Evolutionary conservation across 2,888 invertebrate genomes (phyloP).

Genomic region (Drosophila colorata): DNA sequence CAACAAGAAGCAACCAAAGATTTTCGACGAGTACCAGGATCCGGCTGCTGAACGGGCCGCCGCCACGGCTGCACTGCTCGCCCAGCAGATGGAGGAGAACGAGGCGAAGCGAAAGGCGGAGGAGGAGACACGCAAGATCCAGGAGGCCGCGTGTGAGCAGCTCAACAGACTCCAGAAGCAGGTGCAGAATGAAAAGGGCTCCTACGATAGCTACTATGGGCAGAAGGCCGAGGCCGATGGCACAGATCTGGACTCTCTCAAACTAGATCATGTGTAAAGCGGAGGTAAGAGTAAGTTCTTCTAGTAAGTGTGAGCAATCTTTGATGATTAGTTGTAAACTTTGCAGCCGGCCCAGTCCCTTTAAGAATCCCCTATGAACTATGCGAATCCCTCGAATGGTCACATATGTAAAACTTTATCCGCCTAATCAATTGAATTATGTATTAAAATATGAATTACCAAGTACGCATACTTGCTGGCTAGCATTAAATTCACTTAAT

Average conservation of each 20-base stretch:
- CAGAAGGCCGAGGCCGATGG: slow-evolving; percentile 68
- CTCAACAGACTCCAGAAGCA: slow-evolving; percentile 73
- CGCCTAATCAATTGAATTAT: slow-evolving; percentile 51
- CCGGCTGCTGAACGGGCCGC: slow-evolving; percentile 73
- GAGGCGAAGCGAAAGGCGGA: slow-evolving; percentile 79
- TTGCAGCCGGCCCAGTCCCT: slow-evolving; percentile 54
- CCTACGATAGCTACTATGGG: slow-evolving; percentile 73
- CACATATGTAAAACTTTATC: slow-evolving; percentile 40
- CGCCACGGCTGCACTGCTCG: slow-evolving; percentile 79
- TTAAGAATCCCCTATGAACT: slow-evolving; percentile 43
- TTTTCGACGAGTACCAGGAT: slow-evolving; percentile 73
- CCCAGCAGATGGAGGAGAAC: slow-evolving; percentile 81
- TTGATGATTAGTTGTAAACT: slow-evolving; percentile 26
- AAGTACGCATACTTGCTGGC: slow-evolving; percentile 40
- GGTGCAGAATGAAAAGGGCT: slow-evolving; percentile 55
- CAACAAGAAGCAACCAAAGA: slow-evolving; percentile 69
- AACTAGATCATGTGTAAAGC: slow-evolving; percentile 66
- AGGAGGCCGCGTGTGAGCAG: slow-evolving; percentile 81
- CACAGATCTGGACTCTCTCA: slow-evolving; percentile 54
- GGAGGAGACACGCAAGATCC: slow-evolving; percentile 76
- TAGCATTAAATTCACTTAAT: slow-evolving; percentile 18
- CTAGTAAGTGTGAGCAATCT: slow-evolving; percentile 27
- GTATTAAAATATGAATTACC: slow-evolving; percentile 36
- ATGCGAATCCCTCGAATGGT: slow-evolving; percentile 44
- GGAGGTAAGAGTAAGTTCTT: slow-evolving; percentile 36